These are phyloP conservation scores for Rhogogaster chlorosoma DNA, from an alignment of 2,888 invertebrate species.

Conservation along the genomic window DNA sequence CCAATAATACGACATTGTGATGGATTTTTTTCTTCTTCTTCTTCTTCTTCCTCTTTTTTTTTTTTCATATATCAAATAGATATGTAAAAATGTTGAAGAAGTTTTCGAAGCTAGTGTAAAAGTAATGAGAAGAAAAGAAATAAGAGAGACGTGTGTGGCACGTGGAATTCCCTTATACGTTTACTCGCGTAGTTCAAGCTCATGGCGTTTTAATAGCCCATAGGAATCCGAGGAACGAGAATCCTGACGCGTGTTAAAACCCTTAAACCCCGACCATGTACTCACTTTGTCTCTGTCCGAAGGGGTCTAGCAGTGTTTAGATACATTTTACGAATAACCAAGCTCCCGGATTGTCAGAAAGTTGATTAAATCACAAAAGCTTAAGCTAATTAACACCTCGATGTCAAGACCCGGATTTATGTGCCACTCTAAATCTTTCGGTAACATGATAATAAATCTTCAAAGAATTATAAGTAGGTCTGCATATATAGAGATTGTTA, in stretches of 20 bases:
- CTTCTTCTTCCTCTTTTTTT: background rate
- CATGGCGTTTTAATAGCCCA: constrained; percentile 35
- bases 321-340: constrained; percentile 47
- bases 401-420: constrained; percentile 1
- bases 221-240: constrained; percentile 50
- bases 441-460: background rate
- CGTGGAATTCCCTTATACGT: constrained; percentile 13
- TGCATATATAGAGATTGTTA: too few species aligned
- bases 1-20: background rate
- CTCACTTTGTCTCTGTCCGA: constrained; percentile 29
- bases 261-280: background rate
- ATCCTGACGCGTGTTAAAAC: background rate
- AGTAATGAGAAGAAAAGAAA: background rate
- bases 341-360: background rate
- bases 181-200: background rate
- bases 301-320: constrained; percentile 9
- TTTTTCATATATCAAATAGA: background rate
- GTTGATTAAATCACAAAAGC: constrained; percentile 1
- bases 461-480: background rate
- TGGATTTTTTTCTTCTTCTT: background rate
- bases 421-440: background rate
- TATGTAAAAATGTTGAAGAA: background rate
- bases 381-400: constrained; percentile 22
- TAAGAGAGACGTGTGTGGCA: background rate
- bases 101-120: background rate